Base-by-base conservation (phyloP, 1,140 invertebrate species). In the Zophobas morio region DNA sequence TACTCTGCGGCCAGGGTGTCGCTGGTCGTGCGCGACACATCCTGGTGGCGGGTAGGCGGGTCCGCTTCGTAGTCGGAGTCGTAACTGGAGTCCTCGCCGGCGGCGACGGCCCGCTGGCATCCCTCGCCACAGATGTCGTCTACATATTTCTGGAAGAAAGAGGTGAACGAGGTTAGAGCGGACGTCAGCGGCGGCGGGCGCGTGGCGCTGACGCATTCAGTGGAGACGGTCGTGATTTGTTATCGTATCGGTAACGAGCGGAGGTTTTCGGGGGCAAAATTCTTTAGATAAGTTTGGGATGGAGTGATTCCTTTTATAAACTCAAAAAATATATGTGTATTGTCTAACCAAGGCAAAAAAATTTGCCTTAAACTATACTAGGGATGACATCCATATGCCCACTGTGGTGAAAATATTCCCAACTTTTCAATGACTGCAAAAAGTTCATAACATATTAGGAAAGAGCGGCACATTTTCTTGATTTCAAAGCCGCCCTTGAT, bases 1-100 rank as follows among this genome's bases (percentile, higher is more conserved):
- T 94, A 96, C 86, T 96, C 95, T 0, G 93, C 94, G 0, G 91
- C 93, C 77, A 96, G 88, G 0, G 95, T 96, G 82, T 96, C 95
- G 0, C 94, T 96, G 0, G 92, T 90, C 0, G 94, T 96, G 47
- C 95, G 88, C 2, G 92, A 94, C 1, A 96, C 93, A 78, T 95
- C 92, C 47, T 93, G 89, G 84, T 96, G 95, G 0, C 80, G 66
- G 76, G 73, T 79, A 70, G 32, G 76, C 76, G n/a, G 86, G 57
- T 93, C 92, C 8, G 86, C 89, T 63, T 95, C 94, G 83, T 91
- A 94, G 86, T 96, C 95, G 2, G 94, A 95, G 86, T 96, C 95
- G 85, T 96, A 96, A 78, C 94, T 95, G 34, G 94, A 95, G 85
- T 96, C 95, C 83, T 96, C 94, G 81, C 91, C 89, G 2, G 90